Evolutionary conservation across 2,113 vertebrate genomes (phyloP).

Genomic region (Rhinogobius similis): DNA sequence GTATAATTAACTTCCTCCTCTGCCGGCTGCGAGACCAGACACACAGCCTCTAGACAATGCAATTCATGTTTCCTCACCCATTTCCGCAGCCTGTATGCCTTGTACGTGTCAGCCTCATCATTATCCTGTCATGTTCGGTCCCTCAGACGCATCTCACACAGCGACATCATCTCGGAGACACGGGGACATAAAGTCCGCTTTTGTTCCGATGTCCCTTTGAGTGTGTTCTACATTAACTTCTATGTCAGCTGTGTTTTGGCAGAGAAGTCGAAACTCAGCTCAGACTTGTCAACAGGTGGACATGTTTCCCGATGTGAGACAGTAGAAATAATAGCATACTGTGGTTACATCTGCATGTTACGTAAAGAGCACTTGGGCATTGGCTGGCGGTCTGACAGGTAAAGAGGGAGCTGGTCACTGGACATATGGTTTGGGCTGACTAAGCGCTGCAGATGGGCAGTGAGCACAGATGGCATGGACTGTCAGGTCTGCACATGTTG

Average conservation of each 20-base stretch:
- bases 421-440: conserved; percentile 40
- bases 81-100: conserved; percentile 37
- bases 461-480: conserved; percentile 45
- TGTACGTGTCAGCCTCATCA: conserved; percentile 56
- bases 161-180: conserved; percentile 43
- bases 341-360: background rate
- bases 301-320: background rate
- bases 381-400: conserved; percentile 12
- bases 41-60: conserved; percentile 1
- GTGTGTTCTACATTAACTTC: conserved; percentile 6
- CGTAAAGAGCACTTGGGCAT: background rate
- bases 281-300: background rate
- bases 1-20: conserved; percentile 65
- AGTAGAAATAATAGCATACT: background rate
- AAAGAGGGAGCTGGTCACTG: conserved; percentile 10
- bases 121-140: conserved; percentile 56
- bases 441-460: conserved; percentile 40
- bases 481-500: conserved; percentile 40
- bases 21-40: conserved; percentile 1
- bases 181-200: conserved; percentile 30
- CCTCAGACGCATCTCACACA: conserved; percentile 47
- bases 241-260: background rate
- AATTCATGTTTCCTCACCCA: background rate
- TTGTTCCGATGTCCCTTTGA: conserved; percentile 5
- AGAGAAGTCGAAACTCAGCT: background rate